A percentile compares a stretch with the other conserved stretches of the same genome.
These are phyloP conservation scores for Boloria euphrosyne DNA, from an alignment of 2,888 invertebrate genomes.

Conservation along the genomic window DNA sequence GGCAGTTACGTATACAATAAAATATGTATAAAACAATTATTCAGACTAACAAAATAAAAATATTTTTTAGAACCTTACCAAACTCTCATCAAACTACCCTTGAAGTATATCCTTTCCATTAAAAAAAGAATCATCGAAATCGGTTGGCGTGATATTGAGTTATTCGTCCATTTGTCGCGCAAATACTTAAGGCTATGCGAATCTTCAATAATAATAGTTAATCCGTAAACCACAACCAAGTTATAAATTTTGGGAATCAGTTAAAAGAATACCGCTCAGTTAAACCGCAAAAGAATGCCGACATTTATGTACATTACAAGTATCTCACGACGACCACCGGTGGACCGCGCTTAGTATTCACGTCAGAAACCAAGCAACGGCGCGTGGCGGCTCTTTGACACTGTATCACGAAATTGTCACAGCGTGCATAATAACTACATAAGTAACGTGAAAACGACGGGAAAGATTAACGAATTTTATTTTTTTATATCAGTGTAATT, in stretches of 20 bases:
- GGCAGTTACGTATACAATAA: too few relatives aligned
- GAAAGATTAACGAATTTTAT: background rate
- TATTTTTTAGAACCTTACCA: too few relatives aligned
- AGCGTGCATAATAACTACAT: constrained; percentile 33
- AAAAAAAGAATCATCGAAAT: too few relatives aligned
- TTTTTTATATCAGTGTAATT: background rate
- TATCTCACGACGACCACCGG: constrained; percentile 31
- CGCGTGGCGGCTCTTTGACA: constrained; percentile 43
- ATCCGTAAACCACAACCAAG: background rate
- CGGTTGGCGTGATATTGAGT: too few relatives aligned
- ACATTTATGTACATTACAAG: constrained; percentile 20
- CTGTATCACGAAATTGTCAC: constrained; percentile 31
- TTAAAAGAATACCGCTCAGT: background rate
- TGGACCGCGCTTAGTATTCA: constrained; percentile 32
- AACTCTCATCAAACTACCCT: too few relatives aligned
- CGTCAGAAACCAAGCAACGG: constrained; percentile 22
- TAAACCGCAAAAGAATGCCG: background rate
- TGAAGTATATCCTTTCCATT: too few relatives aligned
- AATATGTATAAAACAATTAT: too few relatives aligned
- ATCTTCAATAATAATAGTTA: too few relatives aligned
- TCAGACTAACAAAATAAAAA: too few relatives aligned
- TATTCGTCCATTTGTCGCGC: too few relatives aligned
- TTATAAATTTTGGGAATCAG: background rate
- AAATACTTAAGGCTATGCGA: too few relatives aligned
- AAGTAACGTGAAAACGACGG: too few relatives aligned